Evolutionary conservation across 2,113 vertebrate genomes (phyloP), one percentile per base, ranked within the genome.

Genomic region (Seriola rivoliana): DNA sequence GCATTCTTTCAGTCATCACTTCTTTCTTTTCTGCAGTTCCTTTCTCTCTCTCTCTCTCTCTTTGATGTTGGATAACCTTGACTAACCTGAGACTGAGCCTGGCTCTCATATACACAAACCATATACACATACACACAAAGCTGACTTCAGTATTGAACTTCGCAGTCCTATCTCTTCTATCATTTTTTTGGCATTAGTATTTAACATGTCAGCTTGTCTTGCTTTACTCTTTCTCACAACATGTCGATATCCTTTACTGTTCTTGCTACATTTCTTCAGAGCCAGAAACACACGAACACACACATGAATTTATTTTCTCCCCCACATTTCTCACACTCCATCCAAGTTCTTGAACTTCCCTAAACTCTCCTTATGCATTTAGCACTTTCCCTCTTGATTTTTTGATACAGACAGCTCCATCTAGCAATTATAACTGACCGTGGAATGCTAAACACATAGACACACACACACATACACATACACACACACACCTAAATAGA

Each of bases 1-100:
- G 52, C 62, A 67, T 86, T 82, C 62, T 63, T 85, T 73, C 75
- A 78, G 48, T 14, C 23, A 58, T 76, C 76, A 62, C 65, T 34
- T 78, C 44, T 87, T 82, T 85, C 44, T 75, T 82, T 68, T 71
- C 40, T 64, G 55, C 40, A 66, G 57, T 36, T 88, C 46, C 10
- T 52, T 29, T 50, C 48, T 50, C 42, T 19, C 16, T 42, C 34
- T 46, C 34, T 46, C 46, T 73, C 14, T 57, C 34, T 46, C 77
- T 89, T 90, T 90, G 65, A 90, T 89, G 90, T 77, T 71, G 54
- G 55, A 85, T 78, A 83, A 85, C 84, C 72, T 87, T 23, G 82
- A 70, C 52, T 75, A 80, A 80, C 81, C 75, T 40, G 65, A 74
- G 36, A 25, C 42, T 36, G n/a, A 57, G 38, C 68, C 32, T n/a